Evolutionary conservation across 2,113 vertebrate species (phyloP), one percentile per base, ranked within the genome.

Genomic region (Talpa occidentalis): DNA sequence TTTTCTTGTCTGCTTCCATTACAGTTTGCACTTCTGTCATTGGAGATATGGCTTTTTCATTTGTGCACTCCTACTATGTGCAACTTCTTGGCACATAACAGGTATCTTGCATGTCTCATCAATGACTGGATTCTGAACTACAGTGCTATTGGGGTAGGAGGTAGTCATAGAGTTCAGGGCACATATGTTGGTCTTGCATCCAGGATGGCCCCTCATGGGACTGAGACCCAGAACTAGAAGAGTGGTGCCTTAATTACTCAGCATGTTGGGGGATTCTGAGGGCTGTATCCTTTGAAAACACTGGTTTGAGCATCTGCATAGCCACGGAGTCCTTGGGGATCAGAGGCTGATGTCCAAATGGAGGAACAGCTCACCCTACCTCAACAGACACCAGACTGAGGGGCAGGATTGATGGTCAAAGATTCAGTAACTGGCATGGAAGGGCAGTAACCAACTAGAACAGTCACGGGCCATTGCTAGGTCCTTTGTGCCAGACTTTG

Each of bases 1-100:
- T 56, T 94, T 88, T 52, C 59, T 62, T 60, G 12, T 83, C 67
- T 92, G 26, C 30, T 32, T 77, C 66, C 35, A 22, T 17, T 74
- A 10, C 35, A 56, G 35, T 88, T 44, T 89, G 67, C 54, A 35
- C 59, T 80, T 90, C 60, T 77, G 19, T 72, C 47, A 19, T 17
- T 44, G 37, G 26, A 6, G 12, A 40, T 32, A 22, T 1, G 6
- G 2, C 52, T 84, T 74, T 77, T 62, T 28, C 44, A 28, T n/a
- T 14, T 70, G 60, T 26, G 35, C 26, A 67, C 22, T 35, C 16
- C 14, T 15, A 52, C 49, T 52, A 52, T 52, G 64, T 6, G 49
- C 49, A 52, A 67, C 26, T 76, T 87, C 28, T n/a, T 69, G 91
- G 69, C 37, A 52, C 62, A 56, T 21, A 56, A 6, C 2, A 56